Evolutionary conservation across 2,797 vertebrate genomes (phyloP).

Genomic region (Takifugu ocellatus): DNA sequence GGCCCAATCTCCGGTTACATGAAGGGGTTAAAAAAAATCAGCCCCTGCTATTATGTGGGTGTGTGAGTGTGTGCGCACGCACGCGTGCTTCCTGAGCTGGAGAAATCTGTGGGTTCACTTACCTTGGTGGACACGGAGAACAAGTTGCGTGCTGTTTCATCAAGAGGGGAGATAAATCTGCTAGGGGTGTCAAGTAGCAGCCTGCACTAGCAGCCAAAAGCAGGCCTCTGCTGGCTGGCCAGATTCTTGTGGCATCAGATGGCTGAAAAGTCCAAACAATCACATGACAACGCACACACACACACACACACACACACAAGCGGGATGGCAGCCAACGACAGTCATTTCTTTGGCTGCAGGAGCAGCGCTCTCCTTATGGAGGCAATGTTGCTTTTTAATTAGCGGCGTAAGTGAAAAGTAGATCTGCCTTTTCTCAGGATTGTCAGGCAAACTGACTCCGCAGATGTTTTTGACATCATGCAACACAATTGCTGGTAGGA

Average conservation of each 20-base stretch:
- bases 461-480: constrained; percentile 26
- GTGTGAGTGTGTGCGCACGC: too few relatives aligned
- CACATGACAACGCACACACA: constrained; percentile 35
- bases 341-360: constrained; percentile 47
- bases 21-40: constrained; percentile 33
- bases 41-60: constrained; percentile 27
- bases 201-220: constrained; percentile 48
- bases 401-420: constrained; percentile 30
- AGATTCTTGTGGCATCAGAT: constrained; percentile 60
- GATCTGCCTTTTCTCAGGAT: constrained; percentile 22
- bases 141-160: constrained; percentile 66
- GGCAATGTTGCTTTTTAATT: constrained; percentile 59
- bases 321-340: constrained; percentile 50
- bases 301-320: constrained; percentile 24
- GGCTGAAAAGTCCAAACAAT: constrained; percentile 59
- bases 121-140: constrained; percentile 59
- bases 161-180: constrained; percentile 65
- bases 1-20: constrained; percentile 52
- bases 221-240: constrained; percentile 58
- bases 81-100: constrained; percentile 29
- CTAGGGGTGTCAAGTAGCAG: constrained; percentile 65
- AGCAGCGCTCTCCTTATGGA: constrained; percentile 28
- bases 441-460: constrained; percentile 7
- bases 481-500: constrained; percentile 13
- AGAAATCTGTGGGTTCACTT: constrained; percentile 41